phyloP scores from a whole-genome alignment of 2,113 vertebrate genomes.

The Nothoprocta pentlandii region DNA sequence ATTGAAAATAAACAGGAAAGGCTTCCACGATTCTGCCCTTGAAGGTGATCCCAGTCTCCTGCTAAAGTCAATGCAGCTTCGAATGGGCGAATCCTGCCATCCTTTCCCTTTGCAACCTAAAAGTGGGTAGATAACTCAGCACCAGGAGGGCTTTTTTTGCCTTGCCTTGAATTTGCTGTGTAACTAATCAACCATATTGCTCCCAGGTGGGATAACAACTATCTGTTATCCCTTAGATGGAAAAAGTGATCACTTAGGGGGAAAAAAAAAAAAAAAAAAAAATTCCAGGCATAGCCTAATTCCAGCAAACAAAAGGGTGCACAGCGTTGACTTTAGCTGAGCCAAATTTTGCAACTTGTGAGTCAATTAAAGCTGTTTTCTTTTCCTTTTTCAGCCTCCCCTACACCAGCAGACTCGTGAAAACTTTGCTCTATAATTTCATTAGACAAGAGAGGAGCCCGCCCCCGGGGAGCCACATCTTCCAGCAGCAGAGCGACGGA shows the following conservation, averaged over 20 bases:
- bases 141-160: not conserved
- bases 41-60: not conserved
- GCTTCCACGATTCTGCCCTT: not conserved
- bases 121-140: too few species aligned
- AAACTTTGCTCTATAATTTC: conserved; percentile 97
- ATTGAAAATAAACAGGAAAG: not conserved
- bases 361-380: not conserved
- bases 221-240: not conserved
- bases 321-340: not conserved
- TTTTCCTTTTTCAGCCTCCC: conserved; percentile 82
- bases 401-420: conserved; percentile 96
- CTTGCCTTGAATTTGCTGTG: not conserved
- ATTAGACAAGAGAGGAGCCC: conserved; percentile 97
- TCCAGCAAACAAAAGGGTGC: not conserved
- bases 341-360: not conserved
- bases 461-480: conserved; percentile 85
- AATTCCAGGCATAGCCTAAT: not conserved
- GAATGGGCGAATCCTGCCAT: not conserved
- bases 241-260: not conserved
- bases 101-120: not conserved
- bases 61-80: not conserved
- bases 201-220: not conserved
- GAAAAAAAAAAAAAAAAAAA: too few species aligned
- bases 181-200: not conserved
- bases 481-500: conserved; percentile 88